phyloP scores from a whole-genome alignment of 92 coral and sea anemone genomes.

The Palythoa heliodiscus region DNA sequence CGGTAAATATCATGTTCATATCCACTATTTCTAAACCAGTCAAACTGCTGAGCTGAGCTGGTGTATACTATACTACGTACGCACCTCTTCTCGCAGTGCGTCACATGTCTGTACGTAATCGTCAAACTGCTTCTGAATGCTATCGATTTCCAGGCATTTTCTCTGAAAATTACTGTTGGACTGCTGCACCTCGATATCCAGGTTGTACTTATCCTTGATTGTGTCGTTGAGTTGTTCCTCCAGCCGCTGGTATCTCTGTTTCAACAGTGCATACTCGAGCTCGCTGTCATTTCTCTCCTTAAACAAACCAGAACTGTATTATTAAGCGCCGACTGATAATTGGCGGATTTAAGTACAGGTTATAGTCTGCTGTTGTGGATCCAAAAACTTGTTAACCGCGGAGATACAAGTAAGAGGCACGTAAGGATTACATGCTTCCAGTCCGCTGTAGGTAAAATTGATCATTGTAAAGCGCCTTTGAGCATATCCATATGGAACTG shows the following conservation, averaged over 20 bases:
- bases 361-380: not conserved
- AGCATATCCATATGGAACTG: too few relatives aligned
- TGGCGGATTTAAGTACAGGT: not conserved
- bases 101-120: not conserved
- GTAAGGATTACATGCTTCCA: too few relatives aligned
- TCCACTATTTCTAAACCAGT: too few relatives aligned
- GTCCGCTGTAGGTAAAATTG: too few relatives aligned
- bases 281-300: conserved; percentile 28
- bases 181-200: conserved; percentile 23
- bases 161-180: not conserved
- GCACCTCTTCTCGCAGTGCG: not conserved
- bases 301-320: too few relatives aligned
- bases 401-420: too few relatives aligned
- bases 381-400: not conserved
- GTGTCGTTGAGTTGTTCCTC: conserved; percentile 10
- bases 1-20: too few relatives aligned
- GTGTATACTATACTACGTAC: not conserved
- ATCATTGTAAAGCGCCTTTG: too few relatives aligned
- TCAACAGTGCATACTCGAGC: conserved; percentile 10
- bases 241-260: conserved; percentile 3
- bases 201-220: conserved; percentile 22
- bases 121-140: not conserved
- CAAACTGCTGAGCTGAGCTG: not conserved
- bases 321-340: not conserved
- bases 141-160: not conserved